A percentile compares a stretch with the other conserved stretches of the same genome.
Conservation (phyloP, 2,888 invertebrate genomes). For the Hydrotaea diabolus region DNA sequence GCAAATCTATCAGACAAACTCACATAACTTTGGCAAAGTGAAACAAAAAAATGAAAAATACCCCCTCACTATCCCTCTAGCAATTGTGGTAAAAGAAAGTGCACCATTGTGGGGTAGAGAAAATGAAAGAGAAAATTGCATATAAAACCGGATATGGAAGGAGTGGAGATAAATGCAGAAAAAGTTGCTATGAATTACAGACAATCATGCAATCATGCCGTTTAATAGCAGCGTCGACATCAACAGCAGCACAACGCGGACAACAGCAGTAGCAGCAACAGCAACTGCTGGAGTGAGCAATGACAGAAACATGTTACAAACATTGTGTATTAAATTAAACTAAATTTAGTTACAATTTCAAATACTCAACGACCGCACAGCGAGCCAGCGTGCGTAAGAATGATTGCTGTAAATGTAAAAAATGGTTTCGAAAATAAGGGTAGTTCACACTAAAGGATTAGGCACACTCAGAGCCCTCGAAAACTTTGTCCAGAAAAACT, state of each 20-base stretch:
- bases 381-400: neutral
- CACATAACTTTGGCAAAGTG: no score
- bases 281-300: neutral
- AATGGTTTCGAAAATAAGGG: neutral
- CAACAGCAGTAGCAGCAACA: neutral
- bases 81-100: slow-evolving; percentile 18
- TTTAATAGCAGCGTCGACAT: slow-evolving; percentile 31
- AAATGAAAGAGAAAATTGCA: neutral
- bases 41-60: neutral
- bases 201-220: slow-evolving; percentile 61
- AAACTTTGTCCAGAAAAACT: no score
- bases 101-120: neutral
- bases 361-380: neutral
- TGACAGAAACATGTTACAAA: slow-evolving; percentile 2
- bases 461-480: no score
- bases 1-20: no score
- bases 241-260: neutral
- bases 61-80: neutral
- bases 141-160: slow-evolving; percentile 24
- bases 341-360: neutral
- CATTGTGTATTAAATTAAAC: neutral
- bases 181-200: slow-evolving; percentile 52
- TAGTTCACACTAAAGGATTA: no score
- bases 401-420: slow-evolving; percentile 7
- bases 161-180: slow-evolving; percentile 29